A percentile compares a stretch with the other conserved stretches of the same genome.
These are phyloP conservation scores for Scrobipalpa costella DNA, from an alignment of 2,888 invertebrate species.

Conservation along the genomic window DNA sequence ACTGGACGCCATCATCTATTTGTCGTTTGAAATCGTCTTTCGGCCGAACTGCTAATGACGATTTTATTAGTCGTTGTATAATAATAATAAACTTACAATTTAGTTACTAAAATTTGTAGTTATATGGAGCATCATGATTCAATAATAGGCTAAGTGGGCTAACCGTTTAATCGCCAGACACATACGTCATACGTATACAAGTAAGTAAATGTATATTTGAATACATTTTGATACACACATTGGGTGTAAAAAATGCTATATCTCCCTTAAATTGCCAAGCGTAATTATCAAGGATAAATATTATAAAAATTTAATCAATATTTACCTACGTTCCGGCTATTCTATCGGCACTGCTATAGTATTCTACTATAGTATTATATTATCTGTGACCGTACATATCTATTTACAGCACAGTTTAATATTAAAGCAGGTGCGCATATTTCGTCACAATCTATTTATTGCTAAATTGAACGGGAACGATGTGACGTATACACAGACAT, in stretches of 20 bases:
- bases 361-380: neutral
- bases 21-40: neutral
- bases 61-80: neutral
- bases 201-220: too few species aligned
- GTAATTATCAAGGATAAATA: too few species aligned
- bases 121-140: too few species aligned
- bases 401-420: slow-evolving; percentile 57
- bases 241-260: too few species aligned
- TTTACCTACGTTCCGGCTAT: too few species aligned
- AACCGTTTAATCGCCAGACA: too few species aligned
- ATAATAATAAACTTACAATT: neutral
- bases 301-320: too few species aligned
- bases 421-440: slow-evolving; percentile 63
- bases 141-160: too few species aligned
- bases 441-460: slow-evolving; percentile 61
- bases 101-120: neutral
- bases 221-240: too few species aligned
- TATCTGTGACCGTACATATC: too few species aligned
- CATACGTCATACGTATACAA: too few species aligned
- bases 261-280: too few species aligned
- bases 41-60: neutral
- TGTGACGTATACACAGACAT: slow-evolving; percentile 33
- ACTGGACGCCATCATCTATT: slow-evolving; percentile 23
- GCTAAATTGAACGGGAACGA: slow-evolving; percentile 44
- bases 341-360: neutral